Evolutionary conservation across 2,888 invertebrate species (phyloP).

Genomic region (Meiosimyza decipiens): DNA sequence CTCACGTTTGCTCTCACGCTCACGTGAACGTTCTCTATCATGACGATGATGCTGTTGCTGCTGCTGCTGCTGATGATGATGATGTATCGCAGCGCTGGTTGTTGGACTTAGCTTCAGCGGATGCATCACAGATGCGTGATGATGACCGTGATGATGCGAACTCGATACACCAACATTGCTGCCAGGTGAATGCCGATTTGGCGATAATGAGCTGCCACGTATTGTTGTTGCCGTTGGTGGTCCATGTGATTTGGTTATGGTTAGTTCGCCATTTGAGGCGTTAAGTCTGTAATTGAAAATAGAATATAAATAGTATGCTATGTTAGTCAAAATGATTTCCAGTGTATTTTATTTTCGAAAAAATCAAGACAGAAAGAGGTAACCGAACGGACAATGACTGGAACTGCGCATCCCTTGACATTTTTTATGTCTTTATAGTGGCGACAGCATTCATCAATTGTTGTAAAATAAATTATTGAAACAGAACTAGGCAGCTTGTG

Average conservation of each 20-base stretch:
- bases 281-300: slow-evolving; percentile 70
- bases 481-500: too few relatives aligned
- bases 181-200: slow-evolving; percentile 53
- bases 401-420: neutral
- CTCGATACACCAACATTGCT: slow-evolving; percentile 43
- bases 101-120: slow-evolving; percentile 75
- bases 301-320: neutral
- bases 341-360: neutral
- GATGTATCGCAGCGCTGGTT: slow-evolving; percentile 76
- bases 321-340: neutral
- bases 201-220: slow-evolving; percentile 55
- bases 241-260: slow-evolving; percentile 82
- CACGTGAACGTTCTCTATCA: slow-evolving; percentile 65
- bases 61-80: slow-evolving; percentile 72
- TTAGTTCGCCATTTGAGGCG: slow-evolving; percentile 83
- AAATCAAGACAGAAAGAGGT: slow-evolving; percentile 45
- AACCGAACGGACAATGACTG: neutral
- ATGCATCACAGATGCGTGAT: slow-evolving; percentile 67
- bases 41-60: slow-evolving; percentile 70
- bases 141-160: slow-evolving; percentile 49
- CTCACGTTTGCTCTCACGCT: slow-evolving; percentile 55
- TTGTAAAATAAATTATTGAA: too few relatives aligned
- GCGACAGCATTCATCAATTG: too few relatives aligned
- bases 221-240: slow-evolving; percentile 63
- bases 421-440: too few relatives aligned